These are phyloP conservation scores for Drosophila grimshawi DNA, from an alignment of 1,140 invertebrate genomes.

Conservation along the genomic window DNA sequence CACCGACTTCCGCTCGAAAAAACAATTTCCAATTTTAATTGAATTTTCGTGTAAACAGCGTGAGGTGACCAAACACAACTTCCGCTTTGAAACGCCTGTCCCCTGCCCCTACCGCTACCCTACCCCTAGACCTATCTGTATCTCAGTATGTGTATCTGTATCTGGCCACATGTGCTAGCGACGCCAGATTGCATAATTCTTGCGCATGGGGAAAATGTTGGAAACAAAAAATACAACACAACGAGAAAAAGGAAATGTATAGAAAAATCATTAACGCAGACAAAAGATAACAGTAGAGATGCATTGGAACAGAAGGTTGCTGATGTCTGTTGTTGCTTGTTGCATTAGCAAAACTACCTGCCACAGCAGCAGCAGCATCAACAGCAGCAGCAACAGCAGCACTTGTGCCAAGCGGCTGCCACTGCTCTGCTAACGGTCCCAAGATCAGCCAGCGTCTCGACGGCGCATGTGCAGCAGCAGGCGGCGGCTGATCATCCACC, in stretches of 20 bases:
- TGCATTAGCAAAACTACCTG: conserved; percentile 20
- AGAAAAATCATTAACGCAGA: conserved; percentile 83
- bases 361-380: conserved; percentile 8
- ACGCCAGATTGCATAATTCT: conserved; percentile 77
- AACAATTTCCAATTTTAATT: conserved; percentile 76
- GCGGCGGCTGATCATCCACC: conserved; percentile 2
- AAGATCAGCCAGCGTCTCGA: conserved; percentile 19
- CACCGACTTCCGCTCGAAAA: conserved; percentile 65
- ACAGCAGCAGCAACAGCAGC: conserved; percentile 30
- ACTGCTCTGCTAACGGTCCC: conserved; percentile 59
- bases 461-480: conserved; percentile 45
- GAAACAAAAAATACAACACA: neutral
- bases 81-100: conserved; percentile 43
- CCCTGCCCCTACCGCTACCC: neutral
- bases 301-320: neutral
- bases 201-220: conserved; percentile 30
- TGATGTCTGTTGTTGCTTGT: neutral
- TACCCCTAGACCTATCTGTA: neutral
- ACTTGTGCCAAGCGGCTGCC: conserved; percentile 76
- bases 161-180: conserved; percentile 63
- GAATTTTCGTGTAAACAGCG: conserved; percentile 80
- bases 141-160: neutral
- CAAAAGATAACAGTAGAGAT: conserved; percentile 70
- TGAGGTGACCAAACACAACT: conserved; percentile 60
- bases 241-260: conserved; percentile 76